phyloP scores from a whole-genome alignment of 2,113 vertebrate genomes.

The Trogon melanurus region DNA sequence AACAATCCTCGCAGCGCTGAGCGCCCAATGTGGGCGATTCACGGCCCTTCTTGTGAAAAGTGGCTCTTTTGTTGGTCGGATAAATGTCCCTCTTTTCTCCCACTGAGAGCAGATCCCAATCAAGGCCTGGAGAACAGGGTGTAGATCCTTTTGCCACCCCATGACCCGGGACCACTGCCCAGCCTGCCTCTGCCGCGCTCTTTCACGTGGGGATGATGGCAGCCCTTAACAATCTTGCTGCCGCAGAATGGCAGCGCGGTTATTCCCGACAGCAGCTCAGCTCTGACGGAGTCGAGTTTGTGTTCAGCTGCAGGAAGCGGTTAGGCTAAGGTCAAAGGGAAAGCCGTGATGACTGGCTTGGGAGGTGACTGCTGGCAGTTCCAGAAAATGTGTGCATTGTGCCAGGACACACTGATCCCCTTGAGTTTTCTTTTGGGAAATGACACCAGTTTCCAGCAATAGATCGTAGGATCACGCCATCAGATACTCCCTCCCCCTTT shows the following conservation, averaged over 20 bases:
- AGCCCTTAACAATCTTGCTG: background rate
- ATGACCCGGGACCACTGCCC: rapidly evolving
- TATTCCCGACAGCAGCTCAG: background rate
- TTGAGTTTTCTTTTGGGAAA: background rate
- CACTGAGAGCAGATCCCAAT: background rate
- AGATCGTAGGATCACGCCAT: background rate
- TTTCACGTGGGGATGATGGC: background rate
- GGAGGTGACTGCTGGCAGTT: background rate
- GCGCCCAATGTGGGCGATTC: rapidly evolving
- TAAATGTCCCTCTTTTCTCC: background rate
- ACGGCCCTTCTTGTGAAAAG: background rate
- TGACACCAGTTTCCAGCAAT: background rate
- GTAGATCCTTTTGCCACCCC: background rate
- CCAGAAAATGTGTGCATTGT: background rate
- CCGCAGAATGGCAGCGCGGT: rapidly evolving
- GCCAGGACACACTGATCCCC: background rate
- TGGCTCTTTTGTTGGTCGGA: background rate
- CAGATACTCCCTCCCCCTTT: background rate
- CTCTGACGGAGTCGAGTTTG: rapidly evolving
- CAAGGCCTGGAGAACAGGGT: background rate
- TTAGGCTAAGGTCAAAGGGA: background rate
- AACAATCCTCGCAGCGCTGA: background rate
- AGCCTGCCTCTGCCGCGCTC: background rate
- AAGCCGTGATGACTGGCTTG: background rate
- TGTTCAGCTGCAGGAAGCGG: background rate